Conservation (phyloP, 2,888 invertebrate species). For the Andrena flavipes region DNA sequence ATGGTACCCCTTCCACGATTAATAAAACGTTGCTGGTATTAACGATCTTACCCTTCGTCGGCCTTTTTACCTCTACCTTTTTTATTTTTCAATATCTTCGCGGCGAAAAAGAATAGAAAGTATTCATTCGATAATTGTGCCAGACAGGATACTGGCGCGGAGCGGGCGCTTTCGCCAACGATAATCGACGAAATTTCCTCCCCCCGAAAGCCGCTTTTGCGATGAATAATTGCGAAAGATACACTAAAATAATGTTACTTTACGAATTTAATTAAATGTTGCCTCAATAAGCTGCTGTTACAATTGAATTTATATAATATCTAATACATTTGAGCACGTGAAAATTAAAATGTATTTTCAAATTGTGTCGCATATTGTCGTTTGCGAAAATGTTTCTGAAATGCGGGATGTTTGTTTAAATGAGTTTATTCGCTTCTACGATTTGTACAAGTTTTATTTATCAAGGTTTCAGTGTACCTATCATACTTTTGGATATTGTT, state of each 20-base stretch:
- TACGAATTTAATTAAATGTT: background rate
- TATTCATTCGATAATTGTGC: constrained; percentile 46
- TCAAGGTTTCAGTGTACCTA: no score
- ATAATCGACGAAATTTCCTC: constrained; percentile 59
- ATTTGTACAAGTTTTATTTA: no score
- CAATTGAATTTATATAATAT: background rate
- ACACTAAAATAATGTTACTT: constrained; percentile 22
- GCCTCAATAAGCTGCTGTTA: background rate
- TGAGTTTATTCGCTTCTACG: no score
- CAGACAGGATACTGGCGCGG: constrained; percentile 37
- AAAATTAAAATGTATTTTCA: background rate
- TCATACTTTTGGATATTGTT: background rate
- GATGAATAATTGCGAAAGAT: constrained; percentile 15
- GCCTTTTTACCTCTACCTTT: constrained; percentile 22
- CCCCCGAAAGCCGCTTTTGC: constrained; percentile 15
- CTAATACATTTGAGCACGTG: background rate
- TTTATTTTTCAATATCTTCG: constrained; percentile 48
- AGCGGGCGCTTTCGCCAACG: constrained; percentile 26
- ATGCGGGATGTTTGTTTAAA: no score
- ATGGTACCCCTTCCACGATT: constrained; percentile 17
- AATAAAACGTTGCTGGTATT: constrained; percentile 48
- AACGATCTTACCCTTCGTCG: constrained; percentile 37
- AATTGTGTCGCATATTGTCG: background rate
- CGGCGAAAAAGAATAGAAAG: constrained; percentile 45
- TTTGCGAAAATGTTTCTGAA: background rate